Base-by-base conservation (phyloP, 2,113 vertebrate genomes). In the Eudyptes chrysolophus region DNA sequence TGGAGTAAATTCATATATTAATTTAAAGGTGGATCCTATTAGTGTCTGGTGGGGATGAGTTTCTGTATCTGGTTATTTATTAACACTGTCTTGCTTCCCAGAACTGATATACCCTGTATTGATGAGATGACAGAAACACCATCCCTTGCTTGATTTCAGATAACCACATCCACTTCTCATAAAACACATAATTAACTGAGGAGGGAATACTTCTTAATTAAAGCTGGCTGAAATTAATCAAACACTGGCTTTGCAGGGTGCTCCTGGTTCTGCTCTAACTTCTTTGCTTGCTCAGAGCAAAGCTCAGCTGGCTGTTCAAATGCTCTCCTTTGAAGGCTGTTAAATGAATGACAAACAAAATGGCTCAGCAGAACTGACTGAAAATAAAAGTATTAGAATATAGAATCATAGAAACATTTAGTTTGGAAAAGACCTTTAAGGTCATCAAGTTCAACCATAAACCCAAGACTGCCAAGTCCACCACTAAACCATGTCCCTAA, bases 111-210 rank as follows among this genome's bases (percentile, higher is more conserved):
- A 68, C 6, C 13, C 40, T 69, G 15, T 76, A 75, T 61, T 76
- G 81, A 91, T 7, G 20, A 92, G 52, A 89, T 57, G 36, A 85
- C 72, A 87, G 74, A 89, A 94, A 77, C 55, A 81, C 11, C 42
- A 81, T 62, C 62, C 70, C 29, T 69, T 61, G 6, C 12, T 89
- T 68, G 58, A 85, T 88, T 94, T 94, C 87, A 94, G 80, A 84
- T 87, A 96, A 77, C 52, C 30, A 60, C 44, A 88, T 86, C 42
- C 22, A 54, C 52, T 95, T 87, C 58, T 85, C 74, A 77, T 94
- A 92, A 94, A 97, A 65, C n/a, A 80, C 11, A 13, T 70, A 84
- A 92, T 87, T 92, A 94, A 92, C 42, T 64, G 65, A 88, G 29
- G 49, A 85, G 54, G 22, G 48, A 84, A 76, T 72, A 54, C 20